Evolutionary conservation across 2,113 vertebrate species (phyloP), one percentile per base, ranked within the genome.

Genomic region (Ameiurus melas): DNA sequence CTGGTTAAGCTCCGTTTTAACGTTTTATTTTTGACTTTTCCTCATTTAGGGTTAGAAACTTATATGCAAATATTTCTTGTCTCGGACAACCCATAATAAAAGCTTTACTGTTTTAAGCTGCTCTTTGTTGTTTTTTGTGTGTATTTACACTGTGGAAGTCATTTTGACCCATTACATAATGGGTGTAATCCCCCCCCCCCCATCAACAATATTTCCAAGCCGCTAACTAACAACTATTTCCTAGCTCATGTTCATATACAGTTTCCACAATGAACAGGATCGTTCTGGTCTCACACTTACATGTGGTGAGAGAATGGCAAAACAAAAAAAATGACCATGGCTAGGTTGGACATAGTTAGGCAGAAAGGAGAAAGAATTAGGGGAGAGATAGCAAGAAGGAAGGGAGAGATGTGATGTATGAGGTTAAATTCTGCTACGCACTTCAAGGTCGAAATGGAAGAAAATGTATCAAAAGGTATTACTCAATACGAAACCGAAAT

Each of bases 231-330:
- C 5, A 43, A 43, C 39, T 6, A 47, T 57, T 77, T 79, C 36
- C 25, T 53, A 55, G 27, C 27, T 17, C 51, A 27, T 78, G 14
- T 51, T 77, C 12, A 14, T 4, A n/a, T 51, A 51, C 43, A 77
- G 73, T 14, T 75, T 47, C 22, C 10, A 51, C 73, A 77, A 27
- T 27, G 12, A 77, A 27, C 12, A 27, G 25, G 12, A 51, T 77
- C 19, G 10, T 22, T 75, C 16, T 92, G 92, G 92, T 94, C 93
- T 93, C 86, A 58, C 89, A 92, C 91, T 92, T 91, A 91, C 17
- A 95, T 95, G 93, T 94, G 92, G 93, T 92, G 91, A 89, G 91
- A 94, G 90, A 85, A 88, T 94, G 93, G 90, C 93, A 93, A 94
- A 95, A 95, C 92, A 95, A 89, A 43, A 89, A 43, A 84, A 79